Evolutionary conservation across 2,797 vertebrate genomes (phyloP), one percentile per base, ranked within the genome.

Genomic region (Poecilia gillii): DNA sequence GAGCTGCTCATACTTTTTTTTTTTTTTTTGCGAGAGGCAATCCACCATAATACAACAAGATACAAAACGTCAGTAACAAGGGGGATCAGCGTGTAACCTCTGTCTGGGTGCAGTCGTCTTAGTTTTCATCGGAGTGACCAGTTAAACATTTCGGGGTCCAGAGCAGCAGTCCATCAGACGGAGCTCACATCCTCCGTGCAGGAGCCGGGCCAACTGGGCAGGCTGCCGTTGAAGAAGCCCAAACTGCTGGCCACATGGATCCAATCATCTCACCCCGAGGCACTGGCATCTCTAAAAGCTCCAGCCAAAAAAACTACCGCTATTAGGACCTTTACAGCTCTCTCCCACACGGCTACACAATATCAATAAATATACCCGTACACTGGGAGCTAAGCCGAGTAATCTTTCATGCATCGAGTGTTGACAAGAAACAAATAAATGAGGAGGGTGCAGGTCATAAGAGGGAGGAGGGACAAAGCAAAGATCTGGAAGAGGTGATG

Each of bases 191-290:
- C 90, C 89, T 85, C 33, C 76, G 91, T 84, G 92, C 87, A 88
- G 76, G 82, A 81, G 64, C 62, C 0, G 73, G 73, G 91, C 94
- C 96, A 96, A 95, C 87, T 87, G 93, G 89, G 85, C 85, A 91
- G 93, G 90, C 92, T 85, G 94, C 90, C 86, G 92, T 87, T 94
- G 89, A 92, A 74, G 83, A 4, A 81, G 90, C 85, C 75, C 73
- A 77, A 82, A 91, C 90, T 85, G 79, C 74, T 25, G 90, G 83
- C 87, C 94, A 93, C 91, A 92, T 93, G 92, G 71, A 89, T 93
- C 91, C 88, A 94, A 95, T 95, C 93, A 95, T 84, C 94, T 86
- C 92, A 89, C 94, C 93, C 85, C 83, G 86, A 89, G 93, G 95
- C 92, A 84, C 81, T 93, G 95, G 90, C 88, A 93, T 90, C 93